phyloP scores from a whole-genome alignment of 2,888 invertebrate species.

The Leucozona laternaria region DNA sequence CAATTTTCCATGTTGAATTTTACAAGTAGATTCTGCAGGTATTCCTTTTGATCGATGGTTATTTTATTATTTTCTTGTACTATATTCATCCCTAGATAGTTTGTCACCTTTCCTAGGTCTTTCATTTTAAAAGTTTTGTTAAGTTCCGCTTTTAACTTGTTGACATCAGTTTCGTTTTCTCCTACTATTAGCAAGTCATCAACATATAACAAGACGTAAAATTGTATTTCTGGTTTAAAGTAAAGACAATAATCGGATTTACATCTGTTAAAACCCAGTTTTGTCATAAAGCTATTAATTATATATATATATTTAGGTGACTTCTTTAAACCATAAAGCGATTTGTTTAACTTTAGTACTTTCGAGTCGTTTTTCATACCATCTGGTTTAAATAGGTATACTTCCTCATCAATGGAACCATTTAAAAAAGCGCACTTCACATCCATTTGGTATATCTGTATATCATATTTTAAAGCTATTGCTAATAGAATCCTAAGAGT shows the following conservation, averaged over 20 bases:
- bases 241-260: not conserved
- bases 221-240: not conserved
- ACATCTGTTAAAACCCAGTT: not conserved
- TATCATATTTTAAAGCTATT: slow-evolving; percentile 11
- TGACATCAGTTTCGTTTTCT: not conserved
- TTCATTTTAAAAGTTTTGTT: too few relatives aligned
- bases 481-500: not conserved
- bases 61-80: not conserved
- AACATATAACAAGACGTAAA: not conserved
- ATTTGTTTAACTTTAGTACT: not conserved
- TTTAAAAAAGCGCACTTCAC: slow-evolving; percentile 8
- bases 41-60: not conserved
- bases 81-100: not conserved
- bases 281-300: not conserved
- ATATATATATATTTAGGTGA: not conserved
- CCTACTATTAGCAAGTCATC: not conserved
- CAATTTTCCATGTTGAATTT: not conserved
- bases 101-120: not conserved
- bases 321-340: not conserved
- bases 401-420: not conserved
- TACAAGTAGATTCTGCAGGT: not conserved
- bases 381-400: not conserved
- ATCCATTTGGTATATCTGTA: slow-evolving; percentile 27
- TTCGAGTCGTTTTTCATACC: slow-evolving; percentile 1
- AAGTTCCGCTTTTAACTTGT: not conserved